These are phyloP conservation scores for Nibea coibor DNA, from an alignment of 2,113 vertebrate species.

Conservation along the genomic window DNA sequence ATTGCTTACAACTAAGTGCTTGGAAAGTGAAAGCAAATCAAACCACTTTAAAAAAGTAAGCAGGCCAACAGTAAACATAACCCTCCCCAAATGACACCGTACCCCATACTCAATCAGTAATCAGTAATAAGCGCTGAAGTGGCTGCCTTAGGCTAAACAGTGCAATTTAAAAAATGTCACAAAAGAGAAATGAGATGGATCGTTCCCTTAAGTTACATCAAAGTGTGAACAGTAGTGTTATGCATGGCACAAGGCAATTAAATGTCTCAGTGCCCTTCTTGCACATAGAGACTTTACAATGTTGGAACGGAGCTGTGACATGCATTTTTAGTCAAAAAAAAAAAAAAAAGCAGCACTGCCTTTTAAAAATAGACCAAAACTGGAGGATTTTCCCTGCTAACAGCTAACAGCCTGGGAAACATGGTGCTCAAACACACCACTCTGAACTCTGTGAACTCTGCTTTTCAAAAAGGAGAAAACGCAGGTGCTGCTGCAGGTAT, in stretches of 20 bases:
- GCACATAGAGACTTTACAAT: constrained; percentile 28
- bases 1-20: constrained; percentile 5
- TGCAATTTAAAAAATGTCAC: constrained; percentile 48
- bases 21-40: constrained; percentile 34
- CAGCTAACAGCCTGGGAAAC: constrained; percentile 19
- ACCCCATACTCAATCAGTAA: constrained; percentile 20
- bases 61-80: constrained; percentile 22
- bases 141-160: constrained; percentile 31
- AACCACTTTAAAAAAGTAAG: constrained; percentile 22
- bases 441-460: not conserved
- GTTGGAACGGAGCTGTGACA: constrained; percentile 21
- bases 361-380: constrained; percentile 41
- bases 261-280: constrained; percentile 17
- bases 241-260: constrained; percentile 30
- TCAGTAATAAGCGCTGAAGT: constrained; percentile 33
- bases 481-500: not conserved
- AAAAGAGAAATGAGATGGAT: constrained; percentile 44
- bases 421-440: constrained; percentile 8
- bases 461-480: constrained; percentile 35
- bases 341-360: constrained; percentile 5
- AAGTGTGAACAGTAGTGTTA: constrained; percentile 39
- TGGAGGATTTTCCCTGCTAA: not conserved
- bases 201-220: constrained; percentile 33
- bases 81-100: constrained; percentile 12
- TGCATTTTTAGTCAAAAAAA: constrained; percentile 11